Evolutionary conservation across 1,140 invertebrate genomes (phyloP), one percentile per base, ranked within the genome.

Genomic region (Bombus sylvicola): DNA sequence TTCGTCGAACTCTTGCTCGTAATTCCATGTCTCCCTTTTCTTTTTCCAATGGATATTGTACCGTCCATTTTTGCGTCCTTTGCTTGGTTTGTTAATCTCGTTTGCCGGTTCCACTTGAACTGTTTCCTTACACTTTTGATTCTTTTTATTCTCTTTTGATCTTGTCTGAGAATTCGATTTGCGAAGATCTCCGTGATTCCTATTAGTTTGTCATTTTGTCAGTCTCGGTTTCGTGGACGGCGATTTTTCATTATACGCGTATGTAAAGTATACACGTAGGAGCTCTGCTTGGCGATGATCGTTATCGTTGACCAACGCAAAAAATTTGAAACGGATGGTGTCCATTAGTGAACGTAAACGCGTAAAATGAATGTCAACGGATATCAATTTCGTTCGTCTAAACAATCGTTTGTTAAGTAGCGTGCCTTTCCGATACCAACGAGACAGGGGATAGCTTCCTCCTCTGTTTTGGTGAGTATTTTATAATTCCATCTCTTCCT

Each of bases 391-490:
- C 83, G 73, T 57, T 87, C 25, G 69, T 22, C 47, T 68, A 53
- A 37, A 73, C 47, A 69, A 62, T 15, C 66, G 43, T 25, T 59
- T 18, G 12, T 66, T 71, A 41, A 66, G 25, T n/a, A 37, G 28
- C 53, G 41, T 64, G 41, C 53, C 57, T 41, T 75, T 39, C 41
- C 10, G 34, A 53, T 41, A 53, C 25, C 34, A 74, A 59, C 76
- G 43, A 75, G 37, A 75, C 64, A 41, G 31, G 66, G 75, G 64
- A 68, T 4, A 37, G 9, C 28, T 41, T 62, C 22, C 47, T 78
- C 75, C 37, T 71, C 37, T 37, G 39, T 78, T 78, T 39, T 39
- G 75, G 75, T 84, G 66, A 84, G 75, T 84, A 84, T 57, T 37
- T 47, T 57, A 62, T 53, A 25, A 59, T 68, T 34, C 81, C 66